A percentile compares a stretch with the other conserved stretches of the same genome.
These are phyloP conservation scores for Eubasilissa splendida DNA, from an alignment of 2,888 invertebrate genomes.

Conservation along the genomic window DNA sequence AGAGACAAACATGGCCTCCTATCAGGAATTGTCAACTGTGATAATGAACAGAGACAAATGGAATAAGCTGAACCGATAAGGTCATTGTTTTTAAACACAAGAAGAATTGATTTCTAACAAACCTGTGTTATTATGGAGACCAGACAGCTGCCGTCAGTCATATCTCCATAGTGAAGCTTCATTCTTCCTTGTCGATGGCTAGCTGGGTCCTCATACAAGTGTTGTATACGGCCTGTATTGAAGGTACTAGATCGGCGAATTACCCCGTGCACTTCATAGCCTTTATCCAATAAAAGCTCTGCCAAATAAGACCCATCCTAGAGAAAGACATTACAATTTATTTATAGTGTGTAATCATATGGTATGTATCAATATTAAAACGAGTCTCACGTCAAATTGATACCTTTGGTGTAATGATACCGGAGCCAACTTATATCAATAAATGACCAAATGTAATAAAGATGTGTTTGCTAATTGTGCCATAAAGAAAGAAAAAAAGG, in stretches of 20 bases:
- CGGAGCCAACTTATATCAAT: no score
- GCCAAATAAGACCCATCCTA: constrained; percentile 99
- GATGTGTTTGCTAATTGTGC: no score
- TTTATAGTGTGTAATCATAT: constrained; percentile 44
- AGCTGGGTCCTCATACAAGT: constrained; percentile 92
- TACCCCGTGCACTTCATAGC: constrained; percentile 96
- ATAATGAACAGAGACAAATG: no score
- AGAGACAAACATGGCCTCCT: no score
- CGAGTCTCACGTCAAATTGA: no score
- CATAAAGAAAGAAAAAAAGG: no score
- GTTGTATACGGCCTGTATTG: constrained; percentile 96
- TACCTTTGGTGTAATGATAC: no score
- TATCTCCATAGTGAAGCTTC: constrained; percentile 98
- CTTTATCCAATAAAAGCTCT: constrained; percentile 92
- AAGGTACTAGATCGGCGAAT: constrained; percentile 95
- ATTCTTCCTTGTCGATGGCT: constrained; percentile 91
- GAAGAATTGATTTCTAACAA: constrained; percentile 41
- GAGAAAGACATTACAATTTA: constrained; percentile 53
- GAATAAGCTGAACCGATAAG: no score
- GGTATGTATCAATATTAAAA: no score
- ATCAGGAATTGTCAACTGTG: no score
- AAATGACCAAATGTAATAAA: no score
- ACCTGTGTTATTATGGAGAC: constrained; percentile 83
- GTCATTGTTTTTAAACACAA: no score
- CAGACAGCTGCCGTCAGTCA: constrained; percentile 97